A percentile compares a stretch with the other conserved stretches of the same genome.
phyloP scores from a whole-genome alignment of 1,140 invertebrate genomes.

The Drosophila kurseongensis region DNA sequence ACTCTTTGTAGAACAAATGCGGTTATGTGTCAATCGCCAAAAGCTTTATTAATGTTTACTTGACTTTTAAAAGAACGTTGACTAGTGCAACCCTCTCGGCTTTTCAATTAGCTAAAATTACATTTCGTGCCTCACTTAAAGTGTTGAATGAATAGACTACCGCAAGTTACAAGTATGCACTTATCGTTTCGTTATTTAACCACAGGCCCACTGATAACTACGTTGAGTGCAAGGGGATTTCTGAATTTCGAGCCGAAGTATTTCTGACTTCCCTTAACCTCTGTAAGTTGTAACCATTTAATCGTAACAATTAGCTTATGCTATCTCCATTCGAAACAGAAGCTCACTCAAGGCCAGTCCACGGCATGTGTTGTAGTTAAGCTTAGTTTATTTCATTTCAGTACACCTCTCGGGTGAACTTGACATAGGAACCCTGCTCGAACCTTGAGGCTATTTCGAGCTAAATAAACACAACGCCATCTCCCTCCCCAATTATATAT shows the following conservation, averaged over 20 bases:
- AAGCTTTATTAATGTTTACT: too few species aligned
- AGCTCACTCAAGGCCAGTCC: conserved; percentile 2
- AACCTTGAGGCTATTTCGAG: conserved; percentile 31
- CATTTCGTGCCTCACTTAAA: too few species aligned
- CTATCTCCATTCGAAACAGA: conserved; percentile 14
- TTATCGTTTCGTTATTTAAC: too few species aligned
- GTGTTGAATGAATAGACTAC: too few species aligned
- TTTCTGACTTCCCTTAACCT: background rate
- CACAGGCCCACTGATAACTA: background rate
- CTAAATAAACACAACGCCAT: conserved; percentile 10
- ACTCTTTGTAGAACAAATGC: too few species aligned
- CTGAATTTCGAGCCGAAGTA: background rate
- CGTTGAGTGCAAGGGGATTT: background rate
- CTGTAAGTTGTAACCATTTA: conserved; percentile 10
- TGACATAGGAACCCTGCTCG: conserved; percentile 35
- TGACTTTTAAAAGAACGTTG: too few species aligned
- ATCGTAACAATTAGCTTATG: conserved; percentile 12
- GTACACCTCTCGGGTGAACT: conserved; percentile 27
- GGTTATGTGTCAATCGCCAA: too few species aligned
- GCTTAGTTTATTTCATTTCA: conserved; percentile 10
- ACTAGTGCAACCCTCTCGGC: too few species aligned
- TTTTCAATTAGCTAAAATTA: too few species aligned
- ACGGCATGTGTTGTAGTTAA: conserved; percentile 31
- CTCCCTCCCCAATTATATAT: background rate
- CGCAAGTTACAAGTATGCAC: too few species aligned